Conservation (phyloP, 2,113 vertebrate genomes). For the Rhodinocichla rosea region DNA sequence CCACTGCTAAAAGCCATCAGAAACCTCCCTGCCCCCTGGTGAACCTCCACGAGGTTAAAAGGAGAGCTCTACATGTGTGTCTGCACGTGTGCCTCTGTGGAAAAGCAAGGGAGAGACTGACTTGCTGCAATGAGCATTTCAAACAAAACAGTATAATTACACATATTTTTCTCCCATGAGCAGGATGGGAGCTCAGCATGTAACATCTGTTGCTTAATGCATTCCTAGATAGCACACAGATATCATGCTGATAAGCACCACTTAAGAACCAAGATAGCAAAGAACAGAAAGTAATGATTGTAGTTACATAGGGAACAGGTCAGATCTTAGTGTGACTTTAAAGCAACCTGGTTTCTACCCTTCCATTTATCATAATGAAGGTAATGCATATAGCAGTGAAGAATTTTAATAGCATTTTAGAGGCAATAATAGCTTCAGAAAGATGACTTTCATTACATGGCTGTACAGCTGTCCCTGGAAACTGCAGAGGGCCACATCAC, state of each 20-base stretch:
- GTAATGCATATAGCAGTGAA: background rate
- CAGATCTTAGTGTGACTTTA: background rate
- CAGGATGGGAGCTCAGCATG: background rate
- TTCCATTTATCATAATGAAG: background rate
- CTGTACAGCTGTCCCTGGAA: background rate
- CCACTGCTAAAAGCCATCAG: background rate
- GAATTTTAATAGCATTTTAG: background rate
- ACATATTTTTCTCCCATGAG: background rate
- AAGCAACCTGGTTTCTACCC: background rate
- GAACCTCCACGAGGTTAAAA: background rate
- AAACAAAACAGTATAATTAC: background rate
- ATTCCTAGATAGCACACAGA: slow-evolving; percentile 31
- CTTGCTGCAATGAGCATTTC: background rate
- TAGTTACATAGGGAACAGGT: background rate
- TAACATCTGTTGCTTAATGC: slow-evolving; percentile 26
- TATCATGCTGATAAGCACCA: background rate
- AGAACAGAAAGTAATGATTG: background rate
- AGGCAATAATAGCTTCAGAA: background rate
- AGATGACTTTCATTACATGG: background rate
- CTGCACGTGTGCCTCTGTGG: background rate
- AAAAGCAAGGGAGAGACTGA: background rate
- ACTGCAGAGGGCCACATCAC: background rate
- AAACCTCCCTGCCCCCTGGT: background rate
- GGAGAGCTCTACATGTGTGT: background rate
- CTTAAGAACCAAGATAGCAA: background rate